Evolutionary conservation across 2,113 vertebrate genomes (phyloP).

Genomic region (Trematocara nigrifrons): DNA sequence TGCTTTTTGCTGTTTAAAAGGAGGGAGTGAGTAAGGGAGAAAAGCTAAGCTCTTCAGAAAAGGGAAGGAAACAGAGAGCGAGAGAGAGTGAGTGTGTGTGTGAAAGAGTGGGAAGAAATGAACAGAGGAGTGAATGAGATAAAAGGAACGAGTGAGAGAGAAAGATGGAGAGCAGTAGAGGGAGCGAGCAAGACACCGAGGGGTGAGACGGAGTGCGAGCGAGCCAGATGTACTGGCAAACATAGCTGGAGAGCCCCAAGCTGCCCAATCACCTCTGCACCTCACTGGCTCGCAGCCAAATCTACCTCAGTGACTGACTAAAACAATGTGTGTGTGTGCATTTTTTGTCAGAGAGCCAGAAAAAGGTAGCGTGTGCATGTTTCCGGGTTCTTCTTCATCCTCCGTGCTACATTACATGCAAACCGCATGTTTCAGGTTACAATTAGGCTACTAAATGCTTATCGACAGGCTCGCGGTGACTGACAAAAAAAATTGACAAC

Average conservation of each 20-base stretch:
- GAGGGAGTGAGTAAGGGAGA: constrained; percentile 40
- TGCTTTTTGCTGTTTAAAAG: constrained; percentile 74
- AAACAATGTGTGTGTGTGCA: not conserved
- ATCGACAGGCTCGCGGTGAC: not conserved
- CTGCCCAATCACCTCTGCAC: constrained; percentile 50
- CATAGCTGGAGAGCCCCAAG: constrained; percentile 35
- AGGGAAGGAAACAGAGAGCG: constrained; percentile 15
- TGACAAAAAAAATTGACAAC: not conserved
- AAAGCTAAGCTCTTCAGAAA: constrained; percentile 53
- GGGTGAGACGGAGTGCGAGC: not conserved
- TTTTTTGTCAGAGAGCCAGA: not conserved
- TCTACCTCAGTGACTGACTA: constrained; percentile 6
- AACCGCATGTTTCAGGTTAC: not conserved
- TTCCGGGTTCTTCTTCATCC: not conserved
- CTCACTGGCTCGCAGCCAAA: constrained; percentile 31
- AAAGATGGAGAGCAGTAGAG: constrained; percentile 34
- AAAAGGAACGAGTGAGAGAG: constrained; percentile 30
- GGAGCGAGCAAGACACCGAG: not conserved
- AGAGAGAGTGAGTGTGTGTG: not conserved
- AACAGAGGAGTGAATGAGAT: constrained; percentile 35
- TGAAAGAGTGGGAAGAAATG: constrained; percentile 16
- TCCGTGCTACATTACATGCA: not conserved
- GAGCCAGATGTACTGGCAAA: constrained; percentile 46
- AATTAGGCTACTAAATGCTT: not conserved
- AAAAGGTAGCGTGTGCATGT: not conserved